Conservation (phyloP, 1,140 invertebrate species). For the Araneus ventricosus region DNA sequence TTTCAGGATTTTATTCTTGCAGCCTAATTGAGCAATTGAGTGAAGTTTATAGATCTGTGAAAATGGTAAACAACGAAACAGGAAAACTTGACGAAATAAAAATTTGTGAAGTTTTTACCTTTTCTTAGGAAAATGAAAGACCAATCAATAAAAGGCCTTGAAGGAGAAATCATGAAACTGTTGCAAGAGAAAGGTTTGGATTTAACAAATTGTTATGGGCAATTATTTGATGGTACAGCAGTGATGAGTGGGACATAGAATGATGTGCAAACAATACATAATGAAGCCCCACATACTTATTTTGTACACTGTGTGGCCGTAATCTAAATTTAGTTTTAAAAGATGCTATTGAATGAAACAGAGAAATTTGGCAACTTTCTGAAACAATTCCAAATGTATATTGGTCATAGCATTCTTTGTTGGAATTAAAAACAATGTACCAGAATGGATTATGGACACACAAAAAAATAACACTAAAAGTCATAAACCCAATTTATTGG, state of each 20-base stretch:
- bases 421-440: background rate
- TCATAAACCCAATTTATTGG: no score
- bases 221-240: background rate
- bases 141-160: background rate
- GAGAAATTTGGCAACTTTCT: background rate
- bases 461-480: no score
- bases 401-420: background rate
- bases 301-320: background rate
- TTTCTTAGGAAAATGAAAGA: background rate
- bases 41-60: background rate
- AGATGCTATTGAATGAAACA: background rate
- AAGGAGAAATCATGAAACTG: background rate
- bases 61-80: background rate
- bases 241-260: background rate
- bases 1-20: no score
- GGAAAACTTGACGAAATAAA: background rate
- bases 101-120: background rate
- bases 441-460: no score
- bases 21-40: background rate
- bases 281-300: background rate
- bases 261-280: background rate
- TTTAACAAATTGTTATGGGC: background rate
- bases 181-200: background rate
- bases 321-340: conserved; percentile 1
- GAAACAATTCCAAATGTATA: background rate